These are phyloP conservation scores for Pogonomyrmex californicus DNA, from an alignment of 1,140 invertebrate genomes.

Conservation along the genomic window DNA sequence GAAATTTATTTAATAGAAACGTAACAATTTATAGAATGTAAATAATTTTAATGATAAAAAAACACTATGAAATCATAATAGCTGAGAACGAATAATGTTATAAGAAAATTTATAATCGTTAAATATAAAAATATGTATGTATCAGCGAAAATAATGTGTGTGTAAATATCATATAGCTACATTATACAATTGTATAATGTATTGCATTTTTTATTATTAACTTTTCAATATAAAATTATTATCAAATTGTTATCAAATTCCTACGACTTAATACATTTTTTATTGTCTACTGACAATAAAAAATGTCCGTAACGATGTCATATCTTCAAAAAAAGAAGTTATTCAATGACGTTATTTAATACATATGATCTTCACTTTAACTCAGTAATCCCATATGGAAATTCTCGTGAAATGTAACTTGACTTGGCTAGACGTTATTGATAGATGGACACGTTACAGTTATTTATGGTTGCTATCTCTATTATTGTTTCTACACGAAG, in stretches of 20 bases:
- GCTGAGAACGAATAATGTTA: background rate
- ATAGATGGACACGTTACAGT: constrained; percentile 77
- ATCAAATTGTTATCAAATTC: background rate
- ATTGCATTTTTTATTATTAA: background rate
- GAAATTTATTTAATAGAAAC: background rate
- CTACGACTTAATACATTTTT: too few species aligned
- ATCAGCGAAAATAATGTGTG: background rate
- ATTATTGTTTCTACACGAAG: constrained; percentile 78
- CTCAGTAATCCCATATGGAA: background rate
- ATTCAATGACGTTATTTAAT: constrained; percentile 2
- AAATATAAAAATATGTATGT: background rate
- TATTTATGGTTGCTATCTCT: constrained; percentile 80
- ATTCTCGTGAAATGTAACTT: constrained; percentile 37
- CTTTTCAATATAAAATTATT: constrained; percentile 7
- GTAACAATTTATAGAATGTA: background rate
- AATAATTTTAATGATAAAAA: background rate
- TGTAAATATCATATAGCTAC: background rate
- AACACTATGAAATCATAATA: background rate
- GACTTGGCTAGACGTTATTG: constrained; percentile 54
- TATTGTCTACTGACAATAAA: too few species aligned
- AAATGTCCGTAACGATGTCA: background rate
- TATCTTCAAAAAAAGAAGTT: background rate
- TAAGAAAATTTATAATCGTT: background rate
- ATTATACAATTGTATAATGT: background rate
- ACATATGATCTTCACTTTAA: background rate